Evolutionary conservation across 2,797 vertebrate genomes (phyloP).

Genomic region (Tinamus major): DNA sequence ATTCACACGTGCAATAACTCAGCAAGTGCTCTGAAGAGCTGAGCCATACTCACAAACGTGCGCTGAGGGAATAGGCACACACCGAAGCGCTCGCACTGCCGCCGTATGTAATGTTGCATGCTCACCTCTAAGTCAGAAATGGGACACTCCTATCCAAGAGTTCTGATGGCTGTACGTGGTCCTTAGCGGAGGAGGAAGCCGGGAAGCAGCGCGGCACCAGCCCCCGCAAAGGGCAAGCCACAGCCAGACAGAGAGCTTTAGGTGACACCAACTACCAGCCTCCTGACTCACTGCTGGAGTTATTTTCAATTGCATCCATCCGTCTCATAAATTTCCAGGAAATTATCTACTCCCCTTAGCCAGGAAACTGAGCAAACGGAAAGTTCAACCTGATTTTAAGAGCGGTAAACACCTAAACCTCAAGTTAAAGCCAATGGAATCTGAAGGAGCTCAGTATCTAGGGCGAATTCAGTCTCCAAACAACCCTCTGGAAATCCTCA

Average conservation of each 20-base stretch:
- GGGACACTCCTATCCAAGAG: background rate
- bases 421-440: background rate
- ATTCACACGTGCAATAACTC: too few relatives aligned
- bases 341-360: background rate
- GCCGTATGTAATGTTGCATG: too few relatives aligned
- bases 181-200: background rate
- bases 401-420: background rate
- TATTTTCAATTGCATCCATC: background rate
- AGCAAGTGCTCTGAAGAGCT: too few relatives aligned
- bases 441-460: background rate
- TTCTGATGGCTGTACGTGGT: background rate
- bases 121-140: too few relatives aligned
- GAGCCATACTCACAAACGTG: too few relatives aligned
- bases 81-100: too few relatives aligned
- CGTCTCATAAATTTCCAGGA: background rate
- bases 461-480: background rate
- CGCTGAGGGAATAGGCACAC: too few relatives aligned
- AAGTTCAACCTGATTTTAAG: background rate
- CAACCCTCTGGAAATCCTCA: background rate
- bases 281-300: background rate
- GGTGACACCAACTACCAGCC: background rate
- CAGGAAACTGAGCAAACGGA: background rate
- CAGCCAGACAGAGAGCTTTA: background rate
- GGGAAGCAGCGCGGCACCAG: background rate
- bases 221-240: background rate